A percentile compares a stretch with the other conserved stretches of the same genome.
Conservation (phyloP, 37 sponge, comb jelly and placozoan species). For the Axinella damicornis region DNA sequence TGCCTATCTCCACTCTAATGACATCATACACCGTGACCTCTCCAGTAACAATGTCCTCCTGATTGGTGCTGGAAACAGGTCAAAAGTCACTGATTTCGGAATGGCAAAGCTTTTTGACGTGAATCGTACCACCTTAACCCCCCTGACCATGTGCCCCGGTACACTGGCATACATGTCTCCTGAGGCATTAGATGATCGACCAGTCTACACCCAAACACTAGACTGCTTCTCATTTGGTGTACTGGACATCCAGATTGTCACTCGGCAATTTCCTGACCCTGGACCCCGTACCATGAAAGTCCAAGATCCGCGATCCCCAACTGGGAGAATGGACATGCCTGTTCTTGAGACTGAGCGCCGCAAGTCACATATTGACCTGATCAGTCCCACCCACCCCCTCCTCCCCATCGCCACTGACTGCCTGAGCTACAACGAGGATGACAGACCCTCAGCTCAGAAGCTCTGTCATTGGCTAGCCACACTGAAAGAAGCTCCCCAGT, state of each 20-base stretch:
- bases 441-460: not conserved
- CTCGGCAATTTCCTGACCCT: slow-evolving; percentile 8
- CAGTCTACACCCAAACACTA: not conserved
- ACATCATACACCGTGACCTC: not conserved
- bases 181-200: not conserved
- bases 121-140: not conserved
- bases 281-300: not conserved
- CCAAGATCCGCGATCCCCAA: not conserved
- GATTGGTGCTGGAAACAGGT: not conserved
- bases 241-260: slow-evolving; percentile 5
- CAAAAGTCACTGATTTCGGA: slow-evolving; percentile 15
- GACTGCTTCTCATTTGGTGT: slow-evolving; percentile 32
- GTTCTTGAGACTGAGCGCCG: slow-evolving; percentile 4
- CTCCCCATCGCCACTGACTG: slow-evolving; percentile 9
- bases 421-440: not conserved
- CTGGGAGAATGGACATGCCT: too few species aligned
- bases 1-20: not conserved
- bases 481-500: not conserved
- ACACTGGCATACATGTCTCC: slow-evolving; percentile 26
- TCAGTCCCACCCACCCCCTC: slow-evolving; percentile 10
- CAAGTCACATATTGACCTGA: not conserved
- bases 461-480: not conserved
- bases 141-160: slow-evolving; percentile 27
- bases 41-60: slow-evolving; percentile 13
- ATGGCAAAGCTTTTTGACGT: not conserved